These are phyloP conservation scores for Scaptodrosophila lebanonensis DNA, from an alignment of 1,140 invertebrate genomes.

Conservation along the genomic window DNA sequence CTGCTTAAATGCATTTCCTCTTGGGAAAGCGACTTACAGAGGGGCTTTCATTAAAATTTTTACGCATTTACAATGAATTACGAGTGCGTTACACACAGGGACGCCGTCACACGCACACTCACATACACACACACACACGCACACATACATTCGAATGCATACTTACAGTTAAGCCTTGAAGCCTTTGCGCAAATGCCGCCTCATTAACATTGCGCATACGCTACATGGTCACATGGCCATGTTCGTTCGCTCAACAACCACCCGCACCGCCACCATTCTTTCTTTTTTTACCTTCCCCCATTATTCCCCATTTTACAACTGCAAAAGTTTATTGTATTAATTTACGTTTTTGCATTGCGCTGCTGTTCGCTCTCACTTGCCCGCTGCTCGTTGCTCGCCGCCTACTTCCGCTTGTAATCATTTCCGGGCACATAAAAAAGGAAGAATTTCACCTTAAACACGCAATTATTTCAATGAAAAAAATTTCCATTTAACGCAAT, in stretches of 20 bases:
- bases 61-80: conserved; percentile 35
- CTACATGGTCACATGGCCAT: too few species aligned
- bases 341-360: conserved; percentile 5
- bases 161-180: conserved; percentile 47
- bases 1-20: conserved; percentile 23
- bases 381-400: not conserved
- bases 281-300: too few species aligned
- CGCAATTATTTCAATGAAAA: conserved; percentile 57
- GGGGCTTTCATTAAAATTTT: conserved; percentile 27
- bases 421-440: conserved; percentile 50
- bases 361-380: too few species aligned
- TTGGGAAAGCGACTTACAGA: conserved; percentile 1
- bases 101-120: conserved; percentile 24
- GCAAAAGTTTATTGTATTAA: conserved; percentile 12
- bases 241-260: too few species aligned
- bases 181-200: conserved; percentile 7
- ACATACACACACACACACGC: conserved; percentile 16
- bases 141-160: not conserved
- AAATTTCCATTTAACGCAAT: conserved; percentile 66
- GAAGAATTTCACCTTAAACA: conserved; percentile 62
- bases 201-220: conserved; percentile 6
- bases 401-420: conserved; percentile 44
- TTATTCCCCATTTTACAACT: not conserved
- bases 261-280: too few species aligned
- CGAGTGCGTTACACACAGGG: conserved; percentile 10